Conservation (phyloP, 2,888 invertebrate genomes). For the Drosophila neonasuta region DNA sequence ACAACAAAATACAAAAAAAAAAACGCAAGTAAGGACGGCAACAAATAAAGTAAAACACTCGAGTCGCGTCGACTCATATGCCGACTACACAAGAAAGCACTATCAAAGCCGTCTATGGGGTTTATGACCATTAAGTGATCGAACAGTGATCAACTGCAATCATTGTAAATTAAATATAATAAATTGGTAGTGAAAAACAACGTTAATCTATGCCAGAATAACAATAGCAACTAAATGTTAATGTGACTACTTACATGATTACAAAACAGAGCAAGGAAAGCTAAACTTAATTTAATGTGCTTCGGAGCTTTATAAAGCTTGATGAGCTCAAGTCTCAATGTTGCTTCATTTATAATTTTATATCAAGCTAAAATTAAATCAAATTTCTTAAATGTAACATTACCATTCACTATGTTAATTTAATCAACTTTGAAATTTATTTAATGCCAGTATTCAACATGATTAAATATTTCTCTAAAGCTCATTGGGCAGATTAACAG, state of each 20-base stretch:
- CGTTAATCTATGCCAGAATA: too few relatives aligned
- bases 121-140: conserved; percentile 33
- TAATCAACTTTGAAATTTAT: neutral
- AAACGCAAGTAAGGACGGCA: conserved; percentile 6
- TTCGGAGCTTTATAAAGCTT: too few relatives aligned
- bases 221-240: too few relatives aligned
- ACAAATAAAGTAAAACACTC: conserved; percentile 36
- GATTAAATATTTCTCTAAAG: neutral
- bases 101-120: conserved; percentile 28
- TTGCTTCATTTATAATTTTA: too few relatives aligned
- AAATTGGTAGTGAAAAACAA: neutral
- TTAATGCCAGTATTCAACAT: neutral
- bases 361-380: too few relatives aligned
- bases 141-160: conserved; percentile 25
- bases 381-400: too few relatives aligned
- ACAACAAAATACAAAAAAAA: too few relatives aligned
- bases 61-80: conserved; percentile 20
- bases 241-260: too few relatives aligned
- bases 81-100: conserved; percentile 15
- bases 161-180: conserved; percentile 4
- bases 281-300: too few relatives aligned
- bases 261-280: too few relatives aligned
- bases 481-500: neutral
- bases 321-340: too few relatives aligned
- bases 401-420: neutral